Evolutionary conservation across 92 coral and sea anemone species (phyloP), one percentile per base, ranked within the genome.

Genomic region (Palythoa heliodiscus): DNA sequence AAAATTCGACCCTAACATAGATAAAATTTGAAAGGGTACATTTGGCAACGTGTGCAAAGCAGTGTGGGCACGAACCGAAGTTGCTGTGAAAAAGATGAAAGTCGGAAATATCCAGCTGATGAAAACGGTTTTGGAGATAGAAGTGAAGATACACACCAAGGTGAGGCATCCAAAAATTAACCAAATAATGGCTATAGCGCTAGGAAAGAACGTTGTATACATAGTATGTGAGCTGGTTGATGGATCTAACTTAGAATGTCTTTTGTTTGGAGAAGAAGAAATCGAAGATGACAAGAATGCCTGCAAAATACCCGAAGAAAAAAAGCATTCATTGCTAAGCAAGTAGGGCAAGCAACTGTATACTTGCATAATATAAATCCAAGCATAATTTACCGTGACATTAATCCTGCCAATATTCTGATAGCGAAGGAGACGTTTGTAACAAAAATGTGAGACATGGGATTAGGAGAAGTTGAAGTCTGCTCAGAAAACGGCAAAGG

Each of bases 341-440:
- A 82, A 53, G 58, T 82, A 35, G 75, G 60, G 13, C 66, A 82
- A 64, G 86, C 86, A 38, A 58, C 43, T 74, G 77, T 77, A 3
- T 82, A 82, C 58, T 50, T 82, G 20, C 86, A 82, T 17, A 82
- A 82, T 70, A 47, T n/a, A n/a, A n/a, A n/a, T n/a, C n/a, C n/a
- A n/a, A n/a, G n/a, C n/a, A n/a, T n/a, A n/a, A n/a, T n/a, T 82
- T 77, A 82, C 86, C 86, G 77, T 69, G 86, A 82, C 64, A 48
- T 70, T 23, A 82, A 82, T 63, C 86, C 86, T 54, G 85, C 85
- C 23, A 80, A 80, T 71, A 53, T 60, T 14, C 17, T 80, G 72
- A 73, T 80, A 19, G 52, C 85, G 48, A 80, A 80, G 57, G 85
- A 37, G 53, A 63, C 85, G 24, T 80, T 47, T 50, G 85, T 80